These are phyloP conservation scores for Tretioscincus oriximinensis DNA, from an alignment of 2,113 vertebrate species.

Conservation along the genomic window DNA sequence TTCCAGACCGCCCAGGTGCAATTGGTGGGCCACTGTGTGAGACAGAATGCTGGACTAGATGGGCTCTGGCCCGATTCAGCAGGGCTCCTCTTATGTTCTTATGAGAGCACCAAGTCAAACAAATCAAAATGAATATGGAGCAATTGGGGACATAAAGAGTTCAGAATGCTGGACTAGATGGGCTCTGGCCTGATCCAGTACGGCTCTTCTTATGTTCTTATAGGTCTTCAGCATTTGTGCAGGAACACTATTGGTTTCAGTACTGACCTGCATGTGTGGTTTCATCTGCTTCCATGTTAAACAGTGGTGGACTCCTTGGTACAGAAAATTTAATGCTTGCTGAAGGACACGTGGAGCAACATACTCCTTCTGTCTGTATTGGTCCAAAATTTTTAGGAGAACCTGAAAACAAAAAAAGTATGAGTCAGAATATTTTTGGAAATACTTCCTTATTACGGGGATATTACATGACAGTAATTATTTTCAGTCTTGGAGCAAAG, in stretches of 20 bases:
- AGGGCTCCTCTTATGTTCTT: too few relatives aligned
- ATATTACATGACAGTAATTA: not conserved
- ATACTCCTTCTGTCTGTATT: conserved; percentile 89
- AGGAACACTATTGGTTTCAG: not conserved
- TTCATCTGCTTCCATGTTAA: conserved; percentile 97
- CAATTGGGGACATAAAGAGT: not conserved
- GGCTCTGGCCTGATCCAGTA: too few relatives aligned
- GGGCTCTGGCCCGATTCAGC: too few relatives aligned
- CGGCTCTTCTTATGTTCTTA: too few relatives aligned
- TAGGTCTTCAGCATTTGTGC: not conserved
- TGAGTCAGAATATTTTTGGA: not conserved
- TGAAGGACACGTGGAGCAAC: conserved; percentile 91
- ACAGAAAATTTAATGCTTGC: conserved; percentile 89
- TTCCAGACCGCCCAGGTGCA: too few relatives aligned
- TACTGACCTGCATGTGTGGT: conserved; percentile 89
- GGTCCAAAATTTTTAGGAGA: conserved; percentile 90
- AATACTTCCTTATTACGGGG: not conserved
- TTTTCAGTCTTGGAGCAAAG: not conserved
- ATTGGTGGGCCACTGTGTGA: too few relatives aligned
- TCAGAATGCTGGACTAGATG: too few relatives aligned
- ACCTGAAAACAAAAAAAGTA: conserved; percentile 73
- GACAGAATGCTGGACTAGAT: too few relatives aligned
- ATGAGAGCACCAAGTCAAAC: too few relatives aligned
- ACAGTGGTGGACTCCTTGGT: conserved; percentile 87
- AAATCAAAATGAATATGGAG: too few relatives aligned